These are phyloP conservation scores for Rotaria macrura DNA, from an alignment of 2,888 invertebrate genomes.

Conservation along the genomic window DNA sequence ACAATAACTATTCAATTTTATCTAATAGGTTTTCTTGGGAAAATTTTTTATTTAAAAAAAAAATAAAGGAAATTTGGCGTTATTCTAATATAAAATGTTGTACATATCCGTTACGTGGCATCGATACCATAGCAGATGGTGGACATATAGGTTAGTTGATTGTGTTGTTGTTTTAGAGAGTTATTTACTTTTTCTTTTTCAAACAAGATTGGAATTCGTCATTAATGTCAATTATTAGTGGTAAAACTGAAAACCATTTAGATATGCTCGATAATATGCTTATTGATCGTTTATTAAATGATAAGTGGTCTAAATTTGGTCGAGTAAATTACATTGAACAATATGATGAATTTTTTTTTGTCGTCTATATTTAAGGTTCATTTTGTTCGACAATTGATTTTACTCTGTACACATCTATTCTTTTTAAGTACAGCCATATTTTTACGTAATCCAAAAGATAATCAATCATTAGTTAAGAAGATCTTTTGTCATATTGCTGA, in stretches of 20 bases:
- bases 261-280: slow-evolving; percentile 98
- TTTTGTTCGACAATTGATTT: slow-evolving; percentile 76
- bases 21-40: too few relatives aligned
- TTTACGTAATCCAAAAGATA: slow-evolving; percentile 64
- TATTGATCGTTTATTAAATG: slow-evolving; percentile 84
- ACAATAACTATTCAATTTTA: too few relatives aligned
- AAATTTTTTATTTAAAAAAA: too few relatives aligned
- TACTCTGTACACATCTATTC: slow-evolving; percentile 74
- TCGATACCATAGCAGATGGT: slow-evolving; percentile 85
- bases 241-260: slow-evolving; percentile 89
- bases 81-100: slow-evolving; percentile 97
- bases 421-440: slow-evolving; percentile 81
- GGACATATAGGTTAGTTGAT: slow-evolving; percentile 74
- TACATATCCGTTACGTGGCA: slow-evolving; percentile 84
- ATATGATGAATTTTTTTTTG: not conserved
- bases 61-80: slow-evolving; percentile 94
- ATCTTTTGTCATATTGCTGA: slow-evolving; percentile 64
- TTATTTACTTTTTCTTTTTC: not conserved
- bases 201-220: slow-evolving; percentile 90
- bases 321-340: slow-evolving; percentile 56
- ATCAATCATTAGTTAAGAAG: slow-evolving; percentile 41
- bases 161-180: not conserved
- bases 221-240: slow-evolving; percentile 87
- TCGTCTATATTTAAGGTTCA: slow-evolving; percentile 60
- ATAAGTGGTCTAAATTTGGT: slow-evolving; percentile 98